A percentile compares a stretch with the other conserved stretches of the same genome.
Conservation (phyloP, 2,113 vertebrate species). For the Myrmecophaga tridactyla region DNA sequence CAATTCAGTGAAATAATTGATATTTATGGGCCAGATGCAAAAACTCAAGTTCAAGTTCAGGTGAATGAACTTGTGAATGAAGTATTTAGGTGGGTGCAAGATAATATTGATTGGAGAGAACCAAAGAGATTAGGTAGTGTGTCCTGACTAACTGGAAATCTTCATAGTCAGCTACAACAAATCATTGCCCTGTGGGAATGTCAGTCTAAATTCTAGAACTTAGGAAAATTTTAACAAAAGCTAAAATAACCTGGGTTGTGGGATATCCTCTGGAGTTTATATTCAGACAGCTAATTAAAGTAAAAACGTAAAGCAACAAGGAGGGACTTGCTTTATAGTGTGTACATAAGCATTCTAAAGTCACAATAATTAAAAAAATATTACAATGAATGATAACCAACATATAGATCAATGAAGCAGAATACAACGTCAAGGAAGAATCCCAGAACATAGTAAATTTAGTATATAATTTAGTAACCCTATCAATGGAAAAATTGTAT, state of each 20-base stretch:
- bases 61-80: background rate
- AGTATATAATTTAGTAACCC: background rate
- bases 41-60: background rate
- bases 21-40: background rate
- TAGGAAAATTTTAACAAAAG: background rate
- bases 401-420: background rate
- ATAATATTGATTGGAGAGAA: background rate
- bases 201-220: background rate
- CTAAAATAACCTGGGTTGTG: background rate
- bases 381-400: background rate
- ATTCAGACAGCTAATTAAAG: background rate
- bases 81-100: background rate
- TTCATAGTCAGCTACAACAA: background rate
- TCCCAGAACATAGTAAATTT: background rate
- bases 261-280: background rate
- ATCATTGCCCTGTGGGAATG: background rate
- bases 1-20: background rate
- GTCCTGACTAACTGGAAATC: background rate
- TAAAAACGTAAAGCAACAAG: background rate
- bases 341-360: background rate
- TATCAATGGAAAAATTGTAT: background rate
- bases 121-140: background rate
- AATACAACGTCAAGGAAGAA: background rate
- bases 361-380: background rate
- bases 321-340: background rate